A percentile compares a stretch with the other conserved stretches of the same genome.
These are phyloP conservation scores for Gallinago nigripennis DNA, from an alignment of 2,797 vertebrate genomes.

Conservation along the genomic window DNA sequence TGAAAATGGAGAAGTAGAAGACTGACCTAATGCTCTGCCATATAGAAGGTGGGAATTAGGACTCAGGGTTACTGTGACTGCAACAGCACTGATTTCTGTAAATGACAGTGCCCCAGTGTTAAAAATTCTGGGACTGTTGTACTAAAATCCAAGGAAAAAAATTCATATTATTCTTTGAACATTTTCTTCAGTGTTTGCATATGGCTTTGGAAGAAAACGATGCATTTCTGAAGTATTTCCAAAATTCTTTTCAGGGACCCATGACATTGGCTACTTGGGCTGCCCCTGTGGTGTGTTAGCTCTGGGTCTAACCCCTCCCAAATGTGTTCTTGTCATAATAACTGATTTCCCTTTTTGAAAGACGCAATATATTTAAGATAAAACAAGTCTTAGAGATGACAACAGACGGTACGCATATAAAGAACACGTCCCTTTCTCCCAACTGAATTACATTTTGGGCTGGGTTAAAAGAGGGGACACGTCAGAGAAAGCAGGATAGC, in stretches of 20 bases:
- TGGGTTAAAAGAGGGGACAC: not conserved
- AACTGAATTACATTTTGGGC: not conserved
- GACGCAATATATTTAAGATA: not conserved
- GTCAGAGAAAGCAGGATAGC: not conserved
- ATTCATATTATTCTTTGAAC: not conserved
- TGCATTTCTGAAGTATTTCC: not conserved
- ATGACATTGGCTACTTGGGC: not conserved
- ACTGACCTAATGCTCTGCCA: not conserved
- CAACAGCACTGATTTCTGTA: not conserved
- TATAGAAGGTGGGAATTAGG: not conserved
- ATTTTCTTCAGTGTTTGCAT: not conserved
- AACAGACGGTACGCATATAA: not conserved
- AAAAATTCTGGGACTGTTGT: not conserved
- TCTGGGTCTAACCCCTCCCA: not conserved
- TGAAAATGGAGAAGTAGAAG: not conserved
- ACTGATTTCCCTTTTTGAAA: not conserved
- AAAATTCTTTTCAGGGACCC: not conserved
- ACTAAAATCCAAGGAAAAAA: not conserved
- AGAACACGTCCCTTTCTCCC: not conserved
- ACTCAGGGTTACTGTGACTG: not conserved
- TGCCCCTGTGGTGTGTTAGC: not conserved
- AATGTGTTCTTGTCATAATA: not conserved
- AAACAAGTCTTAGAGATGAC: not conserved
- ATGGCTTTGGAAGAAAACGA: not conserved
- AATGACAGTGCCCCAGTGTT: not conserved